phyloP scores from a whole-genome alignment of 2,797 vertebrate species.

The Poecilia picta region DNA sequence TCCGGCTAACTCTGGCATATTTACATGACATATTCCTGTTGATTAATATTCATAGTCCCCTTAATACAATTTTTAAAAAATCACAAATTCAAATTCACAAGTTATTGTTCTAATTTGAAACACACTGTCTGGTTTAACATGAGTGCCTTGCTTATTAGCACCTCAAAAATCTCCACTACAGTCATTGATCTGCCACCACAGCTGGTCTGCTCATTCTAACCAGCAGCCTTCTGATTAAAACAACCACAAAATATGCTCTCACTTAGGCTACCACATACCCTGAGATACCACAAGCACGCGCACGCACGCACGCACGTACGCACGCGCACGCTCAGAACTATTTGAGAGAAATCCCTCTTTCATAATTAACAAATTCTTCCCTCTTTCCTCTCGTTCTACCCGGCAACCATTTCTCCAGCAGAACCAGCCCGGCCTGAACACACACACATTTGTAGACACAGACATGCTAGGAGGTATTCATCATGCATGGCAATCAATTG shows the following conservation, averaged over 20 bases:
- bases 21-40: too few species aligned
- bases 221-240: conserved; percentile 4
- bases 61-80: too few species aligned
- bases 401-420: conserved; percentile 81
- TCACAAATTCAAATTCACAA: too few species aligned
- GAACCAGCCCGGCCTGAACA: conserved; percentile 54
- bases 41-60: too few species aligned
- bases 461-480: conserved; percentile 37
- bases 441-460: conserved; percentile 44
- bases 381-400: conserved; percentile 76
- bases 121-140: background rate
- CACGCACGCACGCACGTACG: background rate
- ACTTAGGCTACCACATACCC: conserved; percentile 21
- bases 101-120: background rate
- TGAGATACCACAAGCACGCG: background rate
- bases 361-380: conserved; percentile 85
- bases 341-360: conserved; percentile 74
- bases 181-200: background rate
- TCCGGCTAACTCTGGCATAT: too few species aligned
- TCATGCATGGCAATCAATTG: conserved; percentile 52
- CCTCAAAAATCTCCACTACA: background rate
- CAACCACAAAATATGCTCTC: conserved; percentile 8
- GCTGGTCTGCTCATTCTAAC: conserved; percentile 16
- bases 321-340: background rate
- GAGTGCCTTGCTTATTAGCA: conserved; percentile 20